phyloP scores from a whole-genome alignment of 2,113 vertebrate genomes.

The Engraulis encrasicolus region DNA sequence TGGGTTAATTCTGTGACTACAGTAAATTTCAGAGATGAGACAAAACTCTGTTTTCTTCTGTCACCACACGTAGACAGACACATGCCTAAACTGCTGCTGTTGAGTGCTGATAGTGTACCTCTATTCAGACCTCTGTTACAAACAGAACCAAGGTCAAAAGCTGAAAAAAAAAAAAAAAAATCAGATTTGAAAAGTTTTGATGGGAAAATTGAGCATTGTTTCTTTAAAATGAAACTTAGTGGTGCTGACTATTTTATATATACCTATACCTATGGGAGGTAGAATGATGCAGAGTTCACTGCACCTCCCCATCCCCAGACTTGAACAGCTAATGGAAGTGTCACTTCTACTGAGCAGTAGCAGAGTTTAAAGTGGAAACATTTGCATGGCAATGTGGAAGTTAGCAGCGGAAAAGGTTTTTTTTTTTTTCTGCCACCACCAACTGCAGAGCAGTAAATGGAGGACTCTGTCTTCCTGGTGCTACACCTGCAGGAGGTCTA shows the following conservation, averaged over 20 bases:
- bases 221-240: neutral
- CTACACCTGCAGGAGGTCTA: neutral
- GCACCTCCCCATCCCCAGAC: neutral
- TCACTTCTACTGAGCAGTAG: neutral
- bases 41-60: too few relatives aligned
- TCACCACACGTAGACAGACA: neutral
- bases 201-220: neutral
- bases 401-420: neutral
- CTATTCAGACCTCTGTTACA: neutral
- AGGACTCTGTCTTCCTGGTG: neutral
- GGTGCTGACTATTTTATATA: neutral
- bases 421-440: neutral
- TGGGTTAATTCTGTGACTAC: too few relatives aligned
- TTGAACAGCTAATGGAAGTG: neutral
- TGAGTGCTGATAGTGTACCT: slow-evolving; percentile 3
- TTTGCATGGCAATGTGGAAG: neutral
- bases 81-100: neutral
- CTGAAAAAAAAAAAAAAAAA: neutral
- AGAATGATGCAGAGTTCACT: neutral
- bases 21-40: too few relatives aligned
- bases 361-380: neutral
- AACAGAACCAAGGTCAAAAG: neutral
- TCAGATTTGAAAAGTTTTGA: neutral
- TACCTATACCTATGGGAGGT: neutral
- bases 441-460: neutral